Conservation (phyloP, 2,888 invertebrate genomes). For the Sinhomidia bicolor region DNA sequence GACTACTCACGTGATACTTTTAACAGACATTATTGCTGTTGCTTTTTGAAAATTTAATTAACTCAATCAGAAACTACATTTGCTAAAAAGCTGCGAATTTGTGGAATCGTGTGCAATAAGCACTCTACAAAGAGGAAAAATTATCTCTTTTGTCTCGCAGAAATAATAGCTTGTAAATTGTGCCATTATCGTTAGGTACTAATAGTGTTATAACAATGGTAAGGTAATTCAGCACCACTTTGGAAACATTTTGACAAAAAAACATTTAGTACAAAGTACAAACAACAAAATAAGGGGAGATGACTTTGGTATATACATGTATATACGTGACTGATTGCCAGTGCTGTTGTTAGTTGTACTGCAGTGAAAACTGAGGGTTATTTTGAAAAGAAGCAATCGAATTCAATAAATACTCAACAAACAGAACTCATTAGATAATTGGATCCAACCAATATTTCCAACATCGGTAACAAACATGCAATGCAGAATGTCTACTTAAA, state of each 20-base stretch:
- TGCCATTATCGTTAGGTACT: constrained; percentile 24
- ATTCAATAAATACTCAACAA: constrained; percentile 25
- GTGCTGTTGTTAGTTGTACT: no score
- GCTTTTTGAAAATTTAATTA: constrained; percentile 5
- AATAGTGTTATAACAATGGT: neutral
- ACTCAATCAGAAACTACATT: neutral
- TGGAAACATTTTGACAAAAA: no score
- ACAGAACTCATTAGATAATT: constrained; percentile 56
- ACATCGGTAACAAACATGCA: neutral
- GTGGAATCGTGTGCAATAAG: neutral
- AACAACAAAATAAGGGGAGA: no score
- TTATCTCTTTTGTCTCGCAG: constrained; percentile 57
- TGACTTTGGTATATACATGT: no score
- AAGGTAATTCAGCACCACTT: no score
- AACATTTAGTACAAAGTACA: no score
- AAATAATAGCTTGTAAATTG: constrained; percentile 54
- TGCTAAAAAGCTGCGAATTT: neutral
- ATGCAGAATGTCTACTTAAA: neutral
- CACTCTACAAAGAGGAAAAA: neutral
- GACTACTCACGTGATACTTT: neutral
- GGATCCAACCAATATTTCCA: neutral
- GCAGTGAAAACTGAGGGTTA: no score
- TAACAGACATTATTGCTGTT: neutral
- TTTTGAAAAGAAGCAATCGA: no score
- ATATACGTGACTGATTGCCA: no score